phyloP scores from a whole-genome alignment of 2,888 invertebrate genomes.

The Endotricha flammealis region DNA sequence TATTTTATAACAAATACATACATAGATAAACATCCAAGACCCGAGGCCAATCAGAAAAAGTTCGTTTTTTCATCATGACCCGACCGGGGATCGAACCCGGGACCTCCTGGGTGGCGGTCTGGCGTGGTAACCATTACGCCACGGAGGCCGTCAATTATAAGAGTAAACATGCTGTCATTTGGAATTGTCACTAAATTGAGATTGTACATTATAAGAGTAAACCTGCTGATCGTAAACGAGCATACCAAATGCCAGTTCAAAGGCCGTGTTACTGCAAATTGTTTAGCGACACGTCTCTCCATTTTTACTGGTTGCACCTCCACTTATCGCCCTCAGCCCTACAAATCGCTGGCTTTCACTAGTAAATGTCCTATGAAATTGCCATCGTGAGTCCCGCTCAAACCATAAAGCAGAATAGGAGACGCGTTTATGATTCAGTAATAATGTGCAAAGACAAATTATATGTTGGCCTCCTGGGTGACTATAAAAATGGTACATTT shows the following conservation, averaged over 20 bases:
- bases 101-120: too few species aligned
- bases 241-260: slow-evolving; percentile 14
- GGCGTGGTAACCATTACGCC: too few species aligned
- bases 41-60: too few species aligned
- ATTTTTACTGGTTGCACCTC: slow-evolving; percentile 37
- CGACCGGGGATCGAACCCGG: too few species aligned
- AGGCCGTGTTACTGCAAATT: slow-evolving; percentile 27
- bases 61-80: too few species aligned
- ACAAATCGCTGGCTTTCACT: slow-evolving; percentile 59
- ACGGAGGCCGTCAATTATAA: too few species aligned
- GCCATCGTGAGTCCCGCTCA: slow-evolving; percentile 67
- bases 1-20: too few species aligned
- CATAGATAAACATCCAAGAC: too few species aligned
- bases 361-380: slow-evolving; percentile 68
- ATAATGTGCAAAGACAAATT: slow-evolving; percentile 49
- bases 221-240: slow-evolving; percentile 1
- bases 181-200: too few species aligned
- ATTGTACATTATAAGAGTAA: too few species aligned
- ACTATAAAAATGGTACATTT: too few species aligned
- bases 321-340: slow-evolving; percentile 51
- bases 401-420: slow-evolving; percentile 58
- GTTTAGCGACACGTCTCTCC: slow-evolving; percentile 44
- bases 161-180: too few species aligned
- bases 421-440: slow-evolving; percentile 64
- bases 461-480: neutral